These are phyloP conservation scores for Epinotia bilunana DNA, from an alignment of 2,888 invertebrate species.

Conservation along the genomic window DNA sequence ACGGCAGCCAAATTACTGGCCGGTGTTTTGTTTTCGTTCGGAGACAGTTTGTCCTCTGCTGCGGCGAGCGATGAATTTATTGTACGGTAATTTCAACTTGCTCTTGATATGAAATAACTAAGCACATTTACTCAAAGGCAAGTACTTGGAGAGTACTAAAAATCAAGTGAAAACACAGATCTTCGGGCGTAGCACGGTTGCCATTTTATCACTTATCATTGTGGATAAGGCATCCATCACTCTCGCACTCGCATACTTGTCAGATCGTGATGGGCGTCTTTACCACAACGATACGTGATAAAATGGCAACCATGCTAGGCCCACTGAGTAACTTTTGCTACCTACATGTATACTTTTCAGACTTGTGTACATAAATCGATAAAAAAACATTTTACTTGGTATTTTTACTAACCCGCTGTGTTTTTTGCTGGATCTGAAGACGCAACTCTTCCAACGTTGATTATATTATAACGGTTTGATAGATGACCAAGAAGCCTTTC, in stretches of 20 bases:
- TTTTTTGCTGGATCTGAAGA: constrained; percentile 4
- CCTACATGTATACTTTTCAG: too few relatives aligned
- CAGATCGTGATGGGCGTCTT: too few relatives aligned
- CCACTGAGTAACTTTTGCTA: too few relatives aligned
- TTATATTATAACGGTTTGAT: constrained; percentile 42
- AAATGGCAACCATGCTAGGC: too few relatives aligned
- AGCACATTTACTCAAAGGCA: constrained; percentile 43
- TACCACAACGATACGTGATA: too few relatives aligned
- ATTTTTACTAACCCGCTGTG: background rate
- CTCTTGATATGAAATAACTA: background rate
- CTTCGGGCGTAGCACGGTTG: too few relatives aligned
- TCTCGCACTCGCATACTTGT: too few relatives aligned
- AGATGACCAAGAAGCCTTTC: constrained; percentile 40
- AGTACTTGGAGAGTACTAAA: too few relatives aligned
- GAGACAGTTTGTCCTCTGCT: constrained; percentile 58
- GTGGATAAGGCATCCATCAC: too few relatives aligned
- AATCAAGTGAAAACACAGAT: too few relatives aligned
- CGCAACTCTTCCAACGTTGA: constrained; percentile 15
- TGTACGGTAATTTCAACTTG: constrained; percentile 34
- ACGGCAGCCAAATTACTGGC: constrained; percentile 62
- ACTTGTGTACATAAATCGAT: background rate
- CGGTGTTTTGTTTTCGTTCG: constrained; percentile 72
- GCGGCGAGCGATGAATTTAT: constrained; percentile 47
- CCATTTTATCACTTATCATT: too few relatives aligned
- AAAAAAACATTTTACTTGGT: background rate